phyloP scores from a whole-genome alignment of 1,140 invertebrate species.

The Lasioglossum baleicum region DNA sequence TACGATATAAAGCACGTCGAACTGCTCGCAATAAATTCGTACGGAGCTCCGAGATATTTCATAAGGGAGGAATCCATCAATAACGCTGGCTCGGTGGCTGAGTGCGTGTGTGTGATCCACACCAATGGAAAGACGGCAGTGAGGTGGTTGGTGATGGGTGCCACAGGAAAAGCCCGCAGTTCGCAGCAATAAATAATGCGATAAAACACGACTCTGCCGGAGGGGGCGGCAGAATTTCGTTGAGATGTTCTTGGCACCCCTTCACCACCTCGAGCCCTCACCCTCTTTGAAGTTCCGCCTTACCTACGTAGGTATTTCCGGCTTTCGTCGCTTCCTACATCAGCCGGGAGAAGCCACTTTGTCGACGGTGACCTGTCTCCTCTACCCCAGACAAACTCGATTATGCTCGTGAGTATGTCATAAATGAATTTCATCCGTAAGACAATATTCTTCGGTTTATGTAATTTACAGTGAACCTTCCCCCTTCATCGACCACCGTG shows the following conservation, averaged over 20 bases:
- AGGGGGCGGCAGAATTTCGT: slow-evolving; percentile 54
- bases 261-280: slow-evolving; percentile 10
- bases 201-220: slow-evolving; percentile 79
- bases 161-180: slow-evolving; percentile 55
- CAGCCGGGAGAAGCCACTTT: slow-evolving; percentile 54
- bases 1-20: slow-evolving; percentile 78
- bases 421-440: slow-evolving; percentile 61
- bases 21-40: slow-evolving; percentile 79
- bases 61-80: slow-evolving; percentile 81
- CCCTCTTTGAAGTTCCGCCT: slow-evolving; percentile 57
- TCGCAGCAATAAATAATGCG: slow-evolving; percentile 78
- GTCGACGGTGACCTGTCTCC: slow-evolving; percentile 39
- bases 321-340: slow-evolving; percentile 40
- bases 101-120: slow-evolving; percentile 9
- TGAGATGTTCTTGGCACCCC: slow-evolving; percentile 38
- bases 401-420: slow-evolving; percentile 55
- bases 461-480: slow-evolving; percentile 29
- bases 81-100: slow-evolving; percentile 63
- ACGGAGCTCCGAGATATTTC: slow-evolving; percentile 77
- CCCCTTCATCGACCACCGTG: not conserved
- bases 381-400: slow-evolving; percentile 54
- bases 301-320: slow-evolving; percentile 46
- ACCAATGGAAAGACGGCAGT: slow-evolving; percentile 22
- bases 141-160: slow-evolving; percentile 21
- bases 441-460: slow-evolving; percentile 47